Conservation (phyloP, 2,888 invertebrate species). For the Rosalia funebris region DNA sequence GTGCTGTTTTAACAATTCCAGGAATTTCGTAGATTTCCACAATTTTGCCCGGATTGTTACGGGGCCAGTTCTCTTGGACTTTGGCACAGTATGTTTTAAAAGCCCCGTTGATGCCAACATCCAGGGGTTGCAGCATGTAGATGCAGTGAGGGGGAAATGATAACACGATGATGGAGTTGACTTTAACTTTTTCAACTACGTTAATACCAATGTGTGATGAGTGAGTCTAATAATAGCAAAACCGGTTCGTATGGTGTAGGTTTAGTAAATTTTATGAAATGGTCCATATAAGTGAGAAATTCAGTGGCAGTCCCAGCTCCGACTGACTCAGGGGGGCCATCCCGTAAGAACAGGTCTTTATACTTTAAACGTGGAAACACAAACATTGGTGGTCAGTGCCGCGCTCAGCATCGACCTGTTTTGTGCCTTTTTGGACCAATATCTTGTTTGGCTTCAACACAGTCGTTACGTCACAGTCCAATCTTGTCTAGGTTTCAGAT, state of each 20-base stretch:
- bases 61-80: neutral
- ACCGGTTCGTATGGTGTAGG: neutral
- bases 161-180: neutral
- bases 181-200: neutral
- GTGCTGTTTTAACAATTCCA: neutral
- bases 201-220: neutral
- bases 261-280: neutral
- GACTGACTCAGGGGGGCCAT: neutral
- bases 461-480: neutral
- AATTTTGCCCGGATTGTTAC: neutral
- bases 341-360: neutral
- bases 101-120: neutral
- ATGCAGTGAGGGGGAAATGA: neutral
- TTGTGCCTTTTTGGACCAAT: neutral
- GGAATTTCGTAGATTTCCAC: neutral
- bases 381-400: neutral
- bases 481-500: neutral
- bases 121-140: neutral
- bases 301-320: neutral
- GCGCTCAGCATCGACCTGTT: neutral
- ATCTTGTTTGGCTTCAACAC: neutral
- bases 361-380: neutral
- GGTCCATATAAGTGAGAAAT: neutral
- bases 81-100: neutral
- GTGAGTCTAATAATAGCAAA: neutral